Percentiles rank a stretch among this genome's conserved stretches.
Evolutionary conservation across 2,113 vertebrate genomes (phyloP).

Genomic region (Psettodes erumei): DNA sequence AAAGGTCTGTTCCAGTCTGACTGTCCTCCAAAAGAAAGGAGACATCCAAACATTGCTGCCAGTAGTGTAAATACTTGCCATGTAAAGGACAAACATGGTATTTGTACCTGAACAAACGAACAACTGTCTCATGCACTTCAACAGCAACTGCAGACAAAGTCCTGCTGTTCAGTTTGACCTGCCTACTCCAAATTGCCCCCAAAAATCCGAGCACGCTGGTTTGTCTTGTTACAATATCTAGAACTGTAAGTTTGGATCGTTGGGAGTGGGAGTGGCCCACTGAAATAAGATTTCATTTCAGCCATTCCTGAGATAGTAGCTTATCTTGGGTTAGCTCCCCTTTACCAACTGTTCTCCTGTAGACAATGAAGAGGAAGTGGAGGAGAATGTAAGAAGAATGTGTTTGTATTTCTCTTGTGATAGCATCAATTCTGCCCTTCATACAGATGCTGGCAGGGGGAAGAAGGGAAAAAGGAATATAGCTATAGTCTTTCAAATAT

Average conservation of each 20-base stretch:
- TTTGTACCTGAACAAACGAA: constrained; percentile 33
- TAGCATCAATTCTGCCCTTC: constrained; percentile 57
- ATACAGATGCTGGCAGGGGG: constrained; percentile 2
- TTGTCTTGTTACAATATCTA: not conserved
- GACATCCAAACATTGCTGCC: constrained; percentile 25
- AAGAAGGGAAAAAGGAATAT: constrained; percentile 3
- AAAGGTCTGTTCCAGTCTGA: constrained; percentile 36
- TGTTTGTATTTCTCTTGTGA: constrained; percentile 55
- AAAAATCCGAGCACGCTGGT: not conserved
- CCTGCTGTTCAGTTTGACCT: constrained; percentile 15
- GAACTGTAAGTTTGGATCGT: not conserved
- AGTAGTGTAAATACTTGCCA: constrained; percentile 45
- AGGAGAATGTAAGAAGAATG: constrained; percentile 27
- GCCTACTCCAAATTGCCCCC: not conserved
- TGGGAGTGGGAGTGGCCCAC: not conserved
- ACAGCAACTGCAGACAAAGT: constrained; percentile 28
- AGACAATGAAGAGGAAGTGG: constrained; percentile 42
- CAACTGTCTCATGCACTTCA: constrained; percentile 5
- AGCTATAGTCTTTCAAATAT: constrained; percentile 27
- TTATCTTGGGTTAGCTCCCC: constrained; percentile 27
- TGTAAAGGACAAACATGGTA: constrained; percentile 23
- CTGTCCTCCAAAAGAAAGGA: constrained; percentile 26
- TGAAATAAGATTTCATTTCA: constrained; percentile 16
- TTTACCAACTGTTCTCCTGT: not conserved
- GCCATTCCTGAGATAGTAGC: not conserved